Percentiles rank a stretch among this genome's conserved stretches.
These are phyloP conservation scores for Odocoileus virginianus DNA, from an alignment of 2,113 vertebrate genomes.

Conservation along the genomic window DNA sequence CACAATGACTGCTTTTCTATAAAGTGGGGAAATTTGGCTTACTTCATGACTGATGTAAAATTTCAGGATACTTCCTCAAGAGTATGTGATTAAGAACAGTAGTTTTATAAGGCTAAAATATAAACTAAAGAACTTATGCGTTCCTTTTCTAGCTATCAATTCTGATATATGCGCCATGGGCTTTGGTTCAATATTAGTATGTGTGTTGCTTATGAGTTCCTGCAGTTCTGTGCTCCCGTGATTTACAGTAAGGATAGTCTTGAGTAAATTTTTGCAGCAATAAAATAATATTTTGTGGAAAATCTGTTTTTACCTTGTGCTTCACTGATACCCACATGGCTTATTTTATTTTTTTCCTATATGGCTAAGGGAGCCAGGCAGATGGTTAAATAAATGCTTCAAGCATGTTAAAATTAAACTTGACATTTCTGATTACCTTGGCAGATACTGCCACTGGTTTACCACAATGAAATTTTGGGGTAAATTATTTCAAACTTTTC, in stretches of 20 bases:
- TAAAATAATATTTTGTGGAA: not conserved
- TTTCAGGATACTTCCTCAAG: not conserved
- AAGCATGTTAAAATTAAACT: slow-evolving; percentile 48
- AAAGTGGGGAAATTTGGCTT: not conserved
- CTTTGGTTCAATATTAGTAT: not conserved
- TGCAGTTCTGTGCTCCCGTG: not conserved
- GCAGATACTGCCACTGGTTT: slow-evolving; percentile 33
- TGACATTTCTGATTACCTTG: slow-evolving; percentile 51
- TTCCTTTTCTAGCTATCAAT: not conserved
- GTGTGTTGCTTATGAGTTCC: not conserved
- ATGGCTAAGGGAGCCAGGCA: not conserved
- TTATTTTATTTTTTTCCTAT: not conserved
- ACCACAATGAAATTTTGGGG: not conserved
- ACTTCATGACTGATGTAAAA: not conserved
- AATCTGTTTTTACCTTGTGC: not conserved
- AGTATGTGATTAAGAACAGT: not conserved
- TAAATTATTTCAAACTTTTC: not conserved
- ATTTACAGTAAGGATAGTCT: not conserved
- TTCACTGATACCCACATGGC: not conserved
- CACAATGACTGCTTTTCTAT: not conserved
- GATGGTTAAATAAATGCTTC: slow-evolving; percentile 47
- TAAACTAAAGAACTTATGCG: not conserved
- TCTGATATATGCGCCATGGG: not conserved
- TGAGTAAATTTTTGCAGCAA: not conserved
- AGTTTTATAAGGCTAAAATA: not conserved